Conservation (phyloP, 2,888 invertebrate genomes). For the Leistus spinibarbis region DNA sequence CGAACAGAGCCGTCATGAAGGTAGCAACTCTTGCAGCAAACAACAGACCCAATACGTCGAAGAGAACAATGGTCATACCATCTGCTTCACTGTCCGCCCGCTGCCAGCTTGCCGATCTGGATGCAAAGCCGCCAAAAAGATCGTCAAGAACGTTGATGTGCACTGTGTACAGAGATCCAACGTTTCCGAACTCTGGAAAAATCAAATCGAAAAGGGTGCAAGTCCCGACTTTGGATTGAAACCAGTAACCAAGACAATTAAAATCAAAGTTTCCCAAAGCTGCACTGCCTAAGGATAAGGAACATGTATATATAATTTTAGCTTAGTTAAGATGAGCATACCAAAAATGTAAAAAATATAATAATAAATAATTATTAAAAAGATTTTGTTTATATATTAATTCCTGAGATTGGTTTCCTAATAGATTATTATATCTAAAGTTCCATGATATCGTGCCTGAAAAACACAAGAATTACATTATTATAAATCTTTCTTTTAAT, state of each 20-base stretch:
- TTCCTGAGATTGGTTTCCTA: conserved; percentile 42
- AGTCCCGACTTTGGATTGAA: conserved; percentile 60
- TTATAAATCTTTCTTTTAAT: too few species aligned
- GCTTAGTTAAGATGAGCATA: not conserved
- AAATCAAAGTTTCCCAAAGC: conserved; percentile 54
- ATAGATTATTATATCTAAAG: not conserved
- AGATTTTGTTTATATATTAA: not conserved
- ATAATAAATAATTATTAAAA: not conserved
- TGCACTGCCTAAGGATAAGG: conserved; percentile 50
- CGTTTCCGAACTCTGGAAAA: too few species aligned
- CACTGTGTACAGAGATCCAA: too few species aligned
- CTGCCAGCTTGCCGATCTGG: conserved; percentile 62
- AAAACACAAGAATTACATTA: too few species aligned
- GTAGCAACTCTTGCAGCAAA: conserved; percentile 45
- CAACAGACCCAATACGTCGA: conserved; percentile 63
- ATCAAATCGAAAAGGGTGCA: conserved; percentile 55
- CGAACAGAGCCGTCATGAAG: conserved; percentile 37
- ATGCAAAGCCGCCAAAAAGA: conserved; percentile 57
- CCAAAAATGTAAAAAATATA: conserved; percentile 54
- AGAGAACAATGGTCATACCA: conserved; percentile 57
- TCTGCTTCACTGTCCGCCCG: conserved; percentile 67
- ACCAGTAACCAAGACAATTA: conserved; percentile 49
- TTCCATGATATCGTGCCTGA: too few species aligned
- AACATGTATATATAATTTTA: not conserved
- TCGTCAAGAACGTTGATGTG: too few species aligned